Percentiles rank a stretch among this genome's conserved stretches.
phyloP scores from a whole-genome alignment of 2,888 invertebrate species.

The Deroplatys truncata region DNA sequence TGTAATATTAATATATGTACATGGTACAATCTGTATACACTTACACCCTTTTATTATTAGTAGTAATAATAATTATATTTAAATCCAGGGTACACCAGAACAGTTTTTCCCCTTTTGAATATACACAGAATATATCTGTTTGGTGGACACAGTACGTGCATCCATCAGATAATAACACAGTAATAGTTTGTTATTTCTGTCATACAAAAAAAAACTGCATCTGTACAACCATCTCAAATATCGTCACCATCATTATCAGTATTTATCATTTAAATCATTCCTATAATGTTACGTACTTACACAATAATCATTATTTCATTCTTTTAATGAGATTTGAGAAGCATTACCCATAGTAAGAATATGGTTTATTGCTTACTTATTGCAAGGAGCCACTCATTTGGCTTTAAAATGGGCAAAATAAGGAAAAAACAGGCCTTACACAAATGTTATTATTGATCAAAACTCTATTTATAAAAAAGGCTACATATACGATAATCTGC shows the following conservation, averaged over 20 bases:
- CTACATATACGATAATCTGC: constrained; percentile 7
- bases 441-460: background rate
- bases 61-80: constrained; percentile 43
- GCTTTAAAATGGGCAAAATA: constrained; percentile 31
- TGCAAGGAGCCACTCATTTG: constrained; percentile 47
- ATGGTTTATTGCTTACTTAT: constrained; percentile 54
- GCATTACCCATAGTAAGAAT: constrained; percentile 50
- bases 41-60: constrained; percentile 43
- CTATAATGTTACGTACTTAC: constrained; percentile 4
- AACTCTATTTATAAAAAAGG: constrained; percentile 7
- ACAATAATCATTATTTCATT: constrained; percentile 30
- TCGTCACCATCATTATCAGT: constrained; percentile 21
- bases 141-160: constrained; percentile 10
- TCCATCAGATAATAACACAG: constrained; percentile 28
- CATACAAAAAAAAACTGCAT: constrained; percentile 26
- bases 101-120: constrained; percentile 19
- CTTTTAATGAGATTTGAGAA: constrained; percentile 49
- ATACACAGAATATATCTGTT: constrained; percentile 23
- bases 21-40: constrained; percentile 66
- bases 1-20: constrained; percentile 65
- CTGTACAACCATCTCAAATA: constrained; percentile 24
- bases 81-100: constrained; percentile 31
- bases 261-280: background rate
- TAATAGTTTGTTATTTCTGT: constrained; percentile 20
- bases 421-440: constrained; percentile 14